These are phyloP conservation scores for Phrynocephalus forsythii DNA, from an alignment of 2,797 vertebrate species.

Conservation along the genomic window DNA sequence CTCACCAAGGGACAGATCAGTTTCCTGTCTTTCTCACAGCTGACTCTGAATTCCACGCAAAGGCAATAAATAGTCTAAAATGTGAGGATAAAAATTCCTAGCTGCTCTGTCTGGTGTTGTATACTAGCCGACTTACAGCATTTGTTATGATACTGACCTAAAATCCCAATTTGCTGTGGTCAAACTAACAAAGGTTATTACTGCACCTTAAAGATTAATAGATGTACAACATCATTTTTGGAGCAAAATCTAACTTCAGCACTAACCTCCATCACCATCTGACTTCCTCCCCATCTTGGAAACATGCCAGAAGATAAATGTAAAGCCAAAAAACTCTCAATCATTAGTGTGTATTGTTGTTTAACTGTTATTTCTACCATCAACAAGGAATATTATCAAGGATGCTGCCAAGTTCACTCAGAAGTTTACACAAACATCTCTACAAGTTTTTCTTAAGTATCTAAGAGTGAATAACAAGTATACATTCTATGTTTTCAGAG, in stretches of 20 bases:
- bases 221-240: not conserved
- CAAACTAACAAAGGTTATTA: not conserved
- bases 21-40: not conserved
- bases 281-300: not conserved
- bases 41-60: not conserved
- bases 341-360: not conserved
- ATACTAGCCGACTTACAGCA: not conserved
- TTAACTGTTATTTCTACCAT: conserved; percentile 13
- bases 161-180: not conserved
- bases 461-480: conserved; percentile 74
- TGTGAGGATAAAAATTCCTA: not conserved
- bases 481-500: conserved; percentile 69
- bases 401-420: conserved; percentile 67
- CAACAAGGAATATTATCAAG: conserved; percentile 68
- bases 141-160: not conserved
- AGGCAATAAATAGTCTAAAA: not conserved
- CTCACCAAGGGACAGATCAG: not conserved
- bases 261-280: not conserved
- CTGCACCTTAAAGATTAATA: not conserved
- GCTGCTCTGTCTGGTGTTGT: not conserved
- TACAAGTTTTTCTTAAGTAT: conserved; percentile 70
- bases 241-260: not conserved
- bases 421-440: conserved; percentile 75
- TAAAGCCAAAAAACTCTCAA: not conserved
- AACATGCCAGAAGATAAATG: not conserved